A percentile compares a stretch with the other conserved stretches of the same genome.
phyloP scores from a whole-genome alignment of 30 jellyfish, hydroid and myxozoan species.

The Chrysaora quinquecirrha region DNA sequence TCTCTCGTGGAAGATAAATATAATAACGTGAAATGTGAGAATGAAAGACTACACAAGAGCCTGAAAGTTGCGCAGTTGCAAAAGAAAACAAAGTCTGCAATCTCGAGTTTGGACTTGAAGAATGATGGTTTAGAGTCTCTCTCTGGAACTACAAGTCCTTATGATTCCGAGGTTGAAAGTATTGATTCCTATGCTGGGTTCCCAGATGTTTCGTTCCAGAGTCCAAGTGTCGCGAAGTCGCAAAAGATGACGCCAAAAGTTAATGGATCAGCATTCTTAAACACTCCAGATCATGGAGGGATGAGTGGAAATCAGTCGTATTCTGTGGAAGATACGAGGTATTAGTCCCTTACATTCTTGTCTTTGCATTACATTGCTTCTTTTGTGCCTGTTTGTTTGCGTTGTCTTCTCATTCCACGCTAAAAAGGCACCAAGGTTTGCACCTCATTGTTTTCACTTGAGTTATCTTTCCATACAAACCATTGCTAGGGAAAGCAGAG shows the following conservation, averaged over 20 bases:
- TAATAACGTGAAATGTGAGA: constrained; percentile 25
- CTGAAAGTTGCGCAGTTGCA: background rate
- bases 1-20: constrained; percentile 57
- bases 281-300: background rate
- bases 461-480: no score
- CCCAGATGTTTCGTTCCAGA: constrained; percentile 30
- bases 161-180: constrained; percentile 55
- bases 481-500: no score
- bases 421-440: no score
- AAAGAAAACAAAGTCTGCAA: background rate
- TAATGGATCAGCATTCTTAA: background rate
- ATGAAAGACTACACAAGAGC: constrained; percentile 22
- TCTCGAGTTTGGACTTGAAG: background rate
- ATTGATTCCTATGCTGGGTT: constrained; percentile 41
- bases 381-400: no score
- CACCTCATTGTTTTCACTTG: no score
- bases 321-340: constrained; percentile 70
- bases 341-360: no score
- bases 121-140: background rate
- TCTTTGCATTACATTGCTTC: no score
- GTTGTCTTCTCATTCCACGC: no score
- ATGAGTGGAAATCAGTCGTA: constrained; percentile 10
- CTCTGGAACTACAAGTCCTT: background rate
- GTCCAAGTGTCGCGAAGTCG: constrained; percentile 6
- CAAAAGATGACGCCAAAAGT: background rate